Conservation (phyloP, 1,140 invertebrate genomes). For the Drosophila insularis region DNA sequence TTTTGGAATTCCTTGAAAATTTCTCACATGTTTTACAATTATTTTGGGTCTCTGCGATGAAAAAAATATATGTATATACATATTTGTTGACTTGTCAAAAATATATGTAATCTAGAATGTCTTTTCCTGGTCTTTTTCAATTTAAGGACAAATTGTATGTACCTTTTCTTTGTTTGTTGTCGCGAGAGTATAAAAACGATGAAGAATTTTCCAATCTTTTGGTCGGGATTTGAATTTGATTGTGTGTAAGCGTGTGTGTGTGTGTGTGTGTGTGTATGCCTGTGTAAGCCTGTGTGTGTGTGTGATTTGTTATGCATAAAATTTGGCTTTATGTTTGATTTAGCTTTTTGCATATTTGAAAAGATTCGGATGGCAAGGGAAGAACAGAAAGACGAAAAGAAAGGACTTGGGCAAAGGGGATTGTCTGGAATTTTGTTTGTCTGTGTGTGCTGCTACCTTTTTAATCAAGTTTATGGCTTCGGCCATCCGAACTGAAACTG, state of each 20-base stretch:
- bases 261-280: not conserved
- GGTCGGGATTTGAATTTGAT: not conserved
- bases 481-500: not conserved
- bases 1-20: no score
- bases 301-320: constrained; percentile 10
- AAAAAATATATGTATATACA: no score
- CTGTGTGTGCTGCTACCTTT: not conserved
- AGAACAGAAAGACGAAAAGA: no score
- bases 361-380: not conserved
- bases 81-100: no score
- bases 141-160: not conserved
- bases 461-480: constrained; percentile 39
- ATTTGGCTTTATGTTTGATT: constrained; percentile 11
- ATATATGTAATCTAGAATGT: no score
- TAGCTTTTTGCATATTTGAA: constrained; percentile 11
- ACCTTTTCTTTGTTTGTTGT: not conserved
- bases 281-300: not conserved
- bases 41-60: no score
- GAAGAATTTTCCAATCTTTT: constrained; percentile 7
- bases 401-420: not conserved
- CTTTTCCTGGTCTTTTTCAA: not conserved
- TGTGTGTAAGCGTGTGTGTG: not conserved
- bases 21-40: no score
- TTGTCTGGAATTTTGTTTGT: not conserved
- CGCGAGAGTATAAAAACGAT: not conserved